These are phyloP conservation scores for Spisula subtruncata DNA, from an alignment of 2,888 invertebrate species.

Conservation along the genomic window DNA sequence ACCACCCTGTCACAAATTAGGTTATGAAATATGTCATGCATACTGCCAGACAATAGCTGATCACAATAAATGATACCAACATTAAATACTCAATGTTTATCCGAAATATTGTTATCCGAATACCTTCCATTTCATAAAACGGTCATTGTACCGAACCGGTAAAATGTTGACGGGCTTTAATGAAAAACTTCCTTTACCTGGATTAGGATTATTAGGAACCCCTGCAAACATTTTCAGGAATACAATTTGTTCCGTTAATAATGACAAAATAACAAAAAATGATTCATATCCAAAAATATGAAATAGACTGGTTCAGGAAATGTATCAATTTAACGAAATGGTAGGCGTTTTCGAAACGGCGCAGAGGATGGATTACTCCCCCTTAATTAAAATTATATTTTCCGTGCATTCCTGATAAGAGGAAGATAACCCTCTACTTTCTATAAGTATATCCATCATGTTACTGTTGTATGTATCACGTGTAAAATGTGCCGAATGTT, in stretches of 20 bases:
- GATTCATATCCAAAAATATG: background rate
- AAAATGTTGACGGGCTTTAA: background rate
- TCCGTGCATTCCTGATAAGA: no score
- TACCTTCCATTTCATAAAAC: background rate
- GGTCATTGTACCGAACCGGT: background rate
- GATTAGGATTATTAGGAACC: slow-evolving; percentile 71
- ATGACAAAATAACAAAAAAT: slow-evolving; percentile 11
- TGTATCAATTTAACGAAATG: background rate
- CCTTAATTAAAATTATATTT: no score
- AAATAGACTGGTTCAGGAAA: background rate
- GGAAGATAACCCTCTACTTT: no score
- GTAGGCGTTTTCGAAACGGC: background rate
- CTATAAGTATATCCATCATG: no score
- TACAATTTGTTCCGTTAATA: background rate
- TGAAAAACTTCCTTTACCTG: slow-evolving; percentile 46
- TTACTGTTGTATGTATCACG: no score
- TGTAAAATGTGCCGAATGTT: no score
- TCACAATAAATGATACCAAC: background rate
- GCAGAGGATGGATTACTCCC: no score
- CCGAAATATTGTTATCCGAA: background rate
- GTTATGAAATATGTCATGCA: no score
- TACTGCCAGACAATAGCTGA: no score
- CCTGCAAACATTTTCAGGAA: slow-evolving; percentile 78
- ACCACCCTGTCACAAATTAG: no score
- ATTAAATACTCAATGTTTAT: background rate